Base-by-base conservation (phyloP, 2,113 vertebrate species). In the Caloenas nicobarica region DNA sequence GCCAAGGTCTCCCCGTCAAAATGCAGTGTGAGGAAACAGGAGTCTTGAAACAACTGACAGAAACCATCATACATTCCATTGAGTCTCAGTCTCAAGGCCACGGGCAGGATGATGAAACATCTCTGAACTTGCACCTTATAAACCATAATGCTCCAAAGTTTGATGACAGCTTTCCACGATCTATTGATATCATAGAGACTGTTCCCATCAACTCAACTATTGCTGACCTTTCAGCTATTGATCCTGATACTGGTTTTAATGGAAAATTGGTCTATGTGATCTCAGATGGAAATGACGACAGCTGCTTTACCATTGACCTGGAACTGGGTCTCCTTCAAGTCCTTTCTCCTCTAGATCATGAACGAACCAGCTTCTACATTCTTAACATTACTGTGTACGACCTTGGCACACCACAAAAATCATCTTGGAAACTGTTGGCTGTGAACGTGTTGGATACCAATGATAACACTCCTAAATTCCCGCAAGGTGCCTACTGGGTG, bases 341-440 rank as follows among this genome's bases (percentile, higher is more conserved):
- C 24, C 97, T 98, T 73, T 98, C 98, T 91, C 97, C 98, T 16
- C 95, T 99, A 88, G 99, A 99, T 95, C 98, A 99, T 73, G 99
- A 99, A 95, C 94, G 34, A 73, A 99, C 98, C 91, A 98, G 97
- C 68, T 99, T 99, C 95, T 99, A 99, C 82, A 98, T 99, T 90
- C 97, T 99, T 87, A 99, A 99, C 82, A 96, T 99, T 93, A 99
- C 99, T 4, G 98, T 98, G n/a, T 99, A 98, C 0, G 99, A 99
- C 86, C 97, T 99, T 44, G 99, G 99, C 74, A 98, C 42, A 16
- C 99, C 99, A 38, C 99, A 98, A 58, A 99, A 96, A 50, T 99
- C 99, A 5, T 98, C 98, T 7, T 99, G 99, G 99, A 99, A 99
- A 91, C 98, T 99, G 7, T 71, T 99, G 72, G 98, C 98, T 2